These are phyloP conservation scores for Theodoxus fluviatilis DNA, from an alignment of 2,888 invertebrate species.

Conservation along the genomic window DNA sequence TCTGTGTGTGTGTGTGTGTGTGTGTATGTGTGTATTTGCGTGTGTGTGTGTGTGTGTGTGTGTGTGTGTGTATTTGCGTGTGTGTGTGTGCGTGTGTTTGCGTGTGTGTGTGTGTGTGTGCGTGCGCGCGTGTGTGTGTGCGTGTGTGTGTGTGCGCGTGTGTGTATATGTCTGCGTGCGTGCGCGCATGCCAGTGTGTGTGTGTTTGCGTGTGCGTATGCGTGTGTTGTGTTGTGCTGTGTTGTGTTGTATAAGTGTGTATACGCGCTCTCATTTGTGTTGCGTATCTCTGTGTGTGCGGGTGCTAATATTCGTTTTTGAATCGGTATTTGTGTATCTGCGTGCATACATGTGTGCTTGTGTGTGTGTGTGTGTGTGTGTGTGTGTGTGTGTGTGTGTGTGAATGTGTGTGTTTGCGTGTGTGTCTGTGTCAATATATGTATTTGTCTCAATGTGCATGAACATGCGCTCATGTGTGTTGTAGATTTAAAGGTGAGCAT, in stretches of 20 bases:
- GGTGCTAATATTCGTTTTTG: neutral
- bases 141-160: neutral
- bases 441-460: neutral
- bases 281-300: neutral
- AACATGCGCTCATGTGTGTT: too few species aligned
- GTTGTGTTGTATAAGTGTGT: too few species aligned
- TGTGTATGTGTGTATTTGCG: neutral
- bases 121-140: neutral
- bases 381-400: constrained; percentile 14
- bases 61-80: neutral
- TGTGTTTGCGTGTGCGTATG: neutral
- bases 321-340: neutral
- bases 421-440: neutral
- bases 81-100: neutral
- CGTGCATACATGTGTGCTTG: neutral
- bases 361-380: constrained; percentile 11
- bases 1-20: constrained; percentile 8
- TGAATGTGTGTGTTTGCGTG: neutral
- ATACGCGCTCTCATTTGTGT: too few species aligned
- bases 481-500: too few species aligned
- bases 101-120: neutral
- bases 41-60: neutral
- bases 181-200: constrained; percentile 23
- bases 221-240: neutral
- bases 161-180: neutral